Conservation (phyloP, 2,888 invertebrate genomes). For the Leptinotarsa juncta region DNA sequence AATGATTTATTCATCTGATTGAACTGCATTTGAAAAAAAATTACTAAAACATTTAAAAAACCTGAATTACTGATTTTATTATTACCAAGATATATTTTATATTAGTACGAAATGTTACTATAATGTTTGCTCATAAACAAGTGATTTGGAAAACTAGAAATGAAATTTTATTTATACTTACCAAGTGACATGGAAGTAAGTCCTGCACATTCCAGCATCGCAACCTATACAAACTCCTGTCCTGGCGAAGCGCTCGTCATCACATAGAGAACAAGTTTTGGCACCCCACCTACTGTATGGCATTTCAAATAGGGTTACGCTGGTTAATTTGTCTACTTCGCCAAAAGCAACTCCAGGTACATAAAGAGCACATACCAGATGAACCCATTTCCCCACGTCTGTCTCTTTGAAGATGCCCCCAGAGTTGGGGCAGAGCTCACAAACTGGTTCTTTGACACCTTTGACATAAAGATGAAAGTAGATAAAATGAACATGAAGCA, state of each 20-base stretch:
- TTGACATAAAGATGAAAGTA: not conserved
- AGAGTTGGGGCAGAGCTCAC: slow-evolving; percentile 95
- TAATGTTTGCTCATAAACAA: too few relatives aligned
- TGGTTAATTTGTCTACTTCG: slow-evolving; percentile 91
- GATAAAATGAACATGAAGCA: not conserved
- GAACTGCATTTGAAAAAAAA: too few relatives aligned
- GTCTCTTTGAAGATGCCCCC: slow-evolving; percentile 96
- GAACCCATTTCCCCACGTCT: slow-evolving; percentile 98
- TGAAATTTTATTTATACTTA: not conserved
- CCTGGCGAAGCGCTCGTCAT: slow-evolving; percentile 85
- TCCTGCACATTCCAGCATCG: slow-evolving; percentile 98
- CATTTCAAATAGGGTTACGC: slow-evolving; percentile 96
- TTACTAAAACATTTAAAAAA: too few relatives aligned
- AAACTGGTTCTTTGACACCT: slow-evolving; percentile 86
- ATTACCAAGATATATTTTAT: too few relatives aligned
- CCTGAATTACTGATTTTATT: too few relatives aligned
- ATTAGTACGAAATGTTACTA: too few relatives aligned
- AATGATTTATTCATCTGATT: too few relatives aligned
- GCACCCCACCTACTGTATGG: slow-evolving; percentile 97
- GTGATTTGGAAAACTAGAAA: too few relatives aligned
- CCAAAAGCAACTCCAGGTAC: slow-evolving; percentile 97
- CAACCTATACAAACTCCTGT: slow-evolving; percentile 97
- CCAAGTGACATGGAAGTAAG: slow-evolving; percentile 82
- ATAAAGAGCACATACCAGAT: slow-evolving; percentile 95
- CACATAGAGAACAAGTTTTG: slow-evolving; percentile 90